phyloP scores from a whole-genome alignment of 1,140 invertebrate genomes.

The Dolichoris vasculosae region DNA sequence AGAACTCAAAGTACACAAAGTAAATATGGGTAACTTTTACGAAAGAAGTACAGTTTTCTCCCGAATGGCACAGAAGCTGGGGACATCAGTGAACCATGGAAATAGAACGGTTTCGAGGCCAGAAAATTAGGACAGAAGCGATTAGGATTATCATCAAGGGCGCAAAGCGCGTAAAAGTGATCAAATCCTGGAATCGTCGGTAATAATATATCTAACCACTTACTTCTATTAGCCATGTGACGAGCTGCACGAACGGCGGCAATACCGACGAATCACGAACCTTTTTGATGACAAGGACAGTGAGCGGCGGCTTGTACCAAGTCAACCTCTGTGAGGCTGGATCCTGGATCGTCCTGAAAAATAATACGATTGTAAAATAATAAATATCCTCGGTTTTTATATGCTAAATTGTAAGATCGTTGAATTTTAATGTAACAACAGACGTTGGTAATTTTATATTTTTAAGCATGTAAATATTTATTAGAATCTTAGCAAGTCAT shows the following conservation, averaged over 20 bases:
- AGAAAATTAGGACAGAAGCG: background rate
- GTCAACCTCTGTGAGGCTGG: slow-evolving; percentile 95
- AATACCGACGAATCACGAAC: slow-evolving; percentile 92
- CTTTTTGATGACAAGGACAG: slow-evolving; percentile 97
- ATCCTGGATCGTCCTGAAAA: slow-evolving; percentile 95
- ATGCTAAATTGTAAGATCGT: background rate
- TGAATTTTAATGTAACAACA: background rate
- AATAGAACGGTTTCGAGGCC: too few relatives aligned
- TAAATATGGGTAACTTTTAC: background rate
- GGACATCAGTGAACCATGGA: background rate
- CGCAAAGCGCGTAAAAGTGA: background rate
- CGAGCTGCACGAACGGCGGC: slow-evolving; percentile 93
- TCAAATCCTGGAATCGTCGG: too few relatives aligned
- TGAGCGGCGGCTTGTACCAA: slow-evolving; percentile 96
- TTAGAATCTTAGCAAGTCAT: background rate
- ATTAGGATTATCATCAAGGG: slow-evolving; percentile 7
- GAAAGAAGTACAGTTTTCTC: background rate
- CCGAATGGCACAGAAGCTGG: background rate
- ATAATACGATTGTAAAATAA: background rate
- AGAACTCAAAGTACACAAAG: background rate
- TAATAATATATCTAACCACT: slow-evolving; percentile 48
- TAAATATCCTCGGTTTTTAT: background rate
- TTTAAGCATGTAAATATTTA: background rate
- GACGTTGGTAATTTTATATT: background rate
- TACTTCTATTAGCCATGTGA: slow-evolving; percentile 94